Evolutionary conservation across 1,140 invertebrate genomes (phyloP), one percentile per base, ranked within the genome.

Genomic region (Apolygus lucorum): DNA sequence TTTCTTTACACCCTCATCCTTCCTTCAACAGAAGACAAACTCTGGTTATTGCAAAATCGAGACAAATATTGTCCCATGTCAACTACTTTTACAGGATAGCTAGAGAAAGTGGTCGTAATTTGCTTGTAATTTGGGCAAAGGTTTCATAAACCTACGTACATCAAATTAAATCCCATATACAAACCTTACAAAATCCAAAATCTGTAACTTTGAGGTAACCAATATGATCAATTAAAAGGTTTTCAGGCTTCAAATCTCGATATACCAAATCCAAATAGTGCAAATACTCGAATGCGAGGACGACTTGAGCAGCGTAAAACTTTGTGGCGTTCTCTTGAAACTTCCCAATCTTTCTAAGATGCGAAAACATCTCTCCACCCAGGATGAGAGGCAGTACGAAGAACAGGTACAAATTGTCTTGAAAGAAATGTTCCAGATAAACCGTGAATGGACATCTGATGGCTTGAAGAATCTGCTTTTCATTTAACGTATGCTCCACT

Each of bases 161-260:
- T n/a, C n/a, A n/a, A n/a, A n/a, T n/a, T n/a, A n/a, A n/a, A n/a
- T n/a, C n/a, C n/a, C n/a, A n/a, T n/a, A n/a, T n/a, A n/a, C n/a
- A n/a, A n/a, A n/a, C n/a, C 52, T 75, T 75, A 42, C 72, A 71
- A 63, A 75, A 73, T 11, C 72, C 72, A n/a, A 75, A 73, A 67
- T 74, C 74, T 1, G 73, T 69, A 13, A 75, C 62, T 67, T 74
- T 74, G 14, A 72, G 0, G 77, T 97, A 98, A 1, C 96, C 96
- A 52, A 83, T 84, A 72, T 82, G 81, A 77, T 87, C 88, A 69
- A 99, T 88, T 63, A 98, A 82, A 73, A 99, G 88, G 81, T 99
- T 99, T 82, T 99, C 96, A 2, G 95, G 96, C 79, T 99, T 98
- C 63, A 98, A 81, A 83, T 98, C 95, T 54, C 95, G 84, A 78